Percentiles rank a stretch among this genome's conserved stretches.
These are phyloP conservation scores for Colletes collaris DNA, from an alignment of 2,888 invertebrate genomes.

Conservation along the genomic window DNA sequence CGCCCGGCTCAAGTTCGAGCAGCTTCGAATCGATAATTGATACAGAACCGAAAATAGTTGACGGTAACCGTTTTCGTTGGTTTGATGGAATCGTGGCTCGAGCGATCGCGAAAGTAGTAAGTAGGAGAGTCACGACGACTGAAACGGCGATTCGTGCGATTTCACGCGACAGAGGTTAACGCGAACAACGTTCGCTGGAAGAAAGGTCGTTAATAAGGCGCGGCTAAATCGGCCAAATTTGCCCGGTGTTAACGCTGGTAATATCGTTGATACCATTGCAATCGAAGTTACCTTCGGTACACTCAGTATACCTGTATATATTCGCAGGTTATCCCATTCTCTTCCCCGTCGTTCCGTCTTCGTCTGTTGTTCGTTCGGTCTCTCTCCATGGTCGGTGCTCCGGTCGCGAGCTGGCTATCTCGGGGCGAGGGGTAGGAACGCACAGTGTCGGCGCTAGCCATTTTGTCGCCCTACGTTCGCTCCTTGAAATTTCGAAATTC, in stretches of 20 bases:
- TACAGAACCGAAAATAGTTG: constrained; percentile 9
- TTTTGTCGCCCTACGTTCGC: background rate
- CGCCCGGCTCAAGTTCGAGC: background rate
- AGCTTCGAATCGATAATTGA: background rate
- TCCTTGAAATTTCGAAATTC: too few relatives aligned
- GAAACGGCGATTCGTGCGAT: background rate
- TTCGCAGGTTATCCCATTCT: constrained; percentile 62
- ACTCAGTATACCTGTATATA: constrained; percentile 65
- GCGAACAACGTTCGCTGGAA: background rate
- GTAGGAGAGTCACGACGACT: too few relatives aligned
- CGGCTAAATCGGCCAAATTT: constrained; percentile 34
- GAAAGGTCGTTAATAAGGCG: constrained; percentile 17
- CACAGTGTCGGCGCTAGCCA: constrained; percentile 35
- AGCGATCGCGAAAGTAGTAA: too few relatives aligned
- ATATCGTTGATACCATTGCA: constrained; percentile 61
- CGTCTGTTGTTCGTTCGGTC: constrained; percentile 61
- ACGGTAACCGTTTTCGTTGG: background rate
- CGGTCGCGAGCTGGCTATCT: constrained; percentile 66
- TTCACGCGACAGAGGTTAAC: background rate
- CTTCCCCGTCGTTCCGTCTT: constrained; percentile 37
- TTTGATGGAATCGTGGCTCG: background rate
- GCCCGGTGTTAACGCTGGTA: constrained; percentile 25
- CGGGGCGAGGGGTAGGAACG: constrained; percentile 67
- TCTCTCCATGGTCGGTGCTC: constrained; percentile 71
- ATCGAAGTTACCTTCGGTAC: constrained; percentile 70